These are phyloP conservation scores for Nansenia antarctica DNA, from an alignment of 2,113 vertebrate species.

Conservation along the genomic window DNA sequence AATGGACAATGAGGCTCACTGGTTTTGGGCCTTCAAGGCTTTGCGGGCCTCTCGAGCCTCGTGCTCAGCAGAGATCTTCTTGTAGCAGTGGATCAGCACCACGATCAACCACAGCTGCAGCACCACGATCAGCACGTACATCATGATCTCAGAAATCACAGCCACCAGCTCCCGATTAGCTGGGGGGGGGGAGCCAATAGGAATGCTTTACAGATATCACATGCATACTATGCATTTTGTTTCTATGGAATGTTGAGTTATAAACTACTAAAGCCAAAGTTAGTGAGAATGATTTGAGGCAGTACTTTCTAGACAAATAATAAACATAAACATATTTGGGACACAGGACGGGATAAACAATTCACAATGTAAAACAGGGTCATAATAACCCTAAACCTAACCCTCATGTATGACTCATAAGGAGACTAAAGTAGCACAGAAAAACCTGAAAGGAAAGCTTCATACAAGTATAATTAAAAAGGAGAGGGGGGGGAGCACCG, in stretches of 20 bases:
- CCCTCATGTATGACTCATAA: too few relatives aligned
- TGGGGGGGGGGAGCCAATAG: conserved; percentile 41
- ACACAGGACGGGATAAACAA: too few relatives aligned
- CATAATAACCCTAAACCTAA: too few relatives aligned
- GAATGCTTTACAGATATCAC: neutral
- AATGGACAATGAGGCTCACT: conserved; percentile 64
- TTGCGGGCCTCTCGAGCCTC: conserved; percentile 69
- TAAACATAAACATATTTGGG: too few relatives aligned
- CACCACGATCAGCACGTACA: conserved; percentile 85
- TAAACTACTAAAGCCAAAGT: too few relatives aligned
- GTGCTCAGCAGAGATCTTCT: conserved; percentile 81
- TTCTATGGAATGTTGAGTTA: neutral
- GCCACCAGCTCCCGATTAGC: conserved; percentile 82
- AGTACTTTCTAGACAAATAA: too few relatives aligned
- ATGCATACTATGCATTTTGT: neutral
- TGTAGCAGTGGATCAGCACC: conserved; percentile 87
- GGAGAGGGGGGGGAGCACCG: too few relatives aligned
- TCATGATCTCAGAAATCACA: conserved; percentile 87
- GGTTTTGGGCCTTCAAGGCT: conserved; percentile 58
- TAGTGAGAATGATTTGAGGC: neutral
- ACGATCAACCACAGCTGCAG: conserved; percentile 88
- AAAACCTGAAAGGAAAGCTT: too few relatives aligned
- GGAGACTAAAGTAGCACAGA: neutral
- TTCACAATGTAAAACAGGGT: too few relatives aligned
- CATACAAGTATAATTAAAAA: too few relatives aligned